Base-by-base conservation (phyloP, 1,140 invertebrate genomes). In the Pogonomyrmex californicus region DNA sequence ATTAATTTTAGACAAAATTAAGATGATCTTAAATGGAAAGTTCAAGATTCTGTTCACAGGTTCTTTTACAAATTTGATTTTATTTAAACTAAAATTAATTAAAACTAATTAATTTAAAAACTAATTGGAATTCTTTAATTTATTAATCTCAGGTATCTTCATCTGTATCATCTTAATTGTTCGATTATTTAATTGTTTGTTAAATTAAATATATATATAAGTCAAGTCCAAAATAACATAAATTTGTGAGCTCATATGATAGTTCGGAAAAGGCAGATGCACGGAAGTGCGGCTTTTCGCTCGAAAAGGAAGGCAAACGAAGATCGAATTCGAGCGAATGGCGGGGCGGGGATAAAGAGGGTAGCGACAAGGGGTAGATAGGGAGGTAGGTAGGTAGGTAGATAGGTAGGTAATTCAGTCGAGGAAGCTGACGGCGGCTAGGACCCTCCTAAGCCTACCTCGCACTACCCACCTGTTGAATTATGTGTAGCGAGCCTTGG, bases 401-500 rank as follows among this genome's bases (percentile, higher is more conserved):
- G 33, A 41, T 66, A 73, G 79, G 14, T 60, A 82, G 79, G 75
- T 75, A 87, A 87, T 90, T 90, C 62, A 88, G 70, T 86, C 79
- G 87, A 89, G 87, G 54, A 90, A 87, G 71, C 62, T 60, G 86
- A 89, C 56, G 75, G 75, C 79, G 79, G 10, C 49, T 88, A 62
- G 90, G 87, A 83, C 54, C 79, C 51, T 83, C 85, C 82, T 89
- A 91, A 91, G 90, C 81, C 89, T 90, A 87, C 79, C 88, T 92
- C 83, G 51, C 54, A 77, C 78, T 87, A 92, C 87, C 91, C 92
- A 92, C 92, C 90, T 92, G 92, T 92, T 92, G 92, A 91, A 90
- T 91, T 91, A 91, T 85, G 82, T 85, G 87, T 70, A 86, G 41
- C 63, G 70, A 77, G 56, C 76, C 73, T 79, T 77, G 73, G 81